Percentiles rank a stretch among this genome's conserved stretches.
phyloP scores from a whole-genome alignment of 2,888 invertebrate genomes.

The Augiades crinisus region DNA sequence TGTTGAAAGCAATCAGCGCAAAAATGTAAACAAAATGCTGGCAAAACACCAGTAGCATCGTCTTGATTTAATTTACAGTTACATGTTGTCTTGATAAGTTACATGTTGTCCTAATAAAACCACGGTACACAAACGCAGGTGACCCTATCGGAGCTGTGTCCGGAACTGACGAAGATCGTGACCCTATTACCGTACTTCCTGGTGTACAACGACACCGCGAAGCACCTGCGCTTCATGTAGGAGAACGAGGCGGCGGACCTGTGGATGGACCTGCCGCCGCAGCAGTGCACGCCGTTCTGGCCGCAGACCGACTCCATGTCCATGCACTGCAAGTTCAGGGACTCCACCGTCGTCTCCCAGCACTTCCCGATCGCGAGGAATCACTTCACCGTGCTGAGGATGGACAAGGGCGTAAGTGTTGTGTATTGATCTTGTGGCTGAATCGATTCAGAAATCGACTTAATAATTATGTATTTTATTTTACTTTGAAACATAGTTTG shows the following conservation, averaged over 20 bases:
- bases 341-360: slow-evolving; percentile 88
- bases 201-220: slow-evolving; percentile 86
- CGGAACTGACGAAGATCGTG: slow-evolving; percentile 89
- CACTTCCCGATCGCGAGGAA: slow-evolving; percentile 86
- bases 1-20: too few relatives aligned
- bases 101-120: too few relatives aligned
- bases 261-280: slow-evolving; percentile 88
- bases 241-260: slow-evolving; percentile 92
- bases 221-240: slow-evolving; percentile 87
- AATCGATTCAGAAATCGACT: too few relatives aligned
- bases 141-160: slow-evolving; percentile 86
- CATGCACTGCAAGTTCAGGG: slow-evolving; percentile 90
- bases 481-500: too few relatives aligned
- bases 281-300: slow-evolving; percentile 89
- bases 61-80: too few relatives aligned
- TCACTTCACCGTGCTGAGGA: slow-evolving; percentile 88
- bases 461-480: too few relatives aligned
- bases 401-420: slow-evolving; percentile 89
- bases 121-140: too few relatives aligned
- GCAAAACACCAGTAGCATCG: too few relatives aligned
- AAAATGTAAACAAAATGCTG: too few relatives aligned
- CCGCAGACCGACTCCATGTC: slow-evolving; percentile 90
- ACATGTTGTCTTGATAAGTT: too few relatives aligned
- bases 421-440: background rate
- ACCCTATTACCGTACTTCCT: slow-evolving; percentile 90